A percentile compares a stretch with the other conserved stretches of the same genome.
Evolutionary conservation across 2,888 invertebrate genomes (phyloP).

Genomic region (Tigriopus californicus): DNA sequence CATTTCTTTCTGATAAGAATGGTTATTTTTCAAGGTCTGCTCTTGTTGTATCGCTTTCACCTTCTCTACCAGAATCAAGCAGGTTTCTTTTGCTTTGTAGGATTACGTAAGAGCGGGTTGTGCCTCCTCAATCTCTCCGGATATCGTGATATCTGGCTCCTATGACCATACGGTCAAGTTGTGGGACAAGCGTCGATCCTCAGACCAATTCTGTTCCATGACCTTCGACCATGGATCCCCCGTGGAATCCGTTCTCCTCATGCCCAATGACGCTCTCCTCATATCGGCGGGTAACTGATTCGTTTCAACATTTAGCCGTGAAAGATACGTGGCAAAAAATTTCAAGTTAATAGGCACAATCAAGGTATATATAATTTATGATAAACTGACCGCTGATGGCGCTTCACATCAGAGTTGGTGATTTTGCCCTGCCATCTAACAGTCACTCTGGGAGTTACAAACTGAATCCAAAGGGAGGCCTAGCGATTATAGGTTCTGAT

Average conservation of each 20-base stretch:
- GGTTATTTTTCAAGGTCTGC: no score
- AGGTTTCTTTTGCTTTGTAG: conserved; percentile 21
- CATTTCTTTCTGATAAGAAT: no score
- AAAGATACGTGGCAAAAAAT: not conserved
- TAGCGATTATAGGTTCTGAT: no score
- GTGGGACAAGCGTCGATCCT: conserved; percentile 57
- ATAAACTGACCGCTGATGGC: no score
- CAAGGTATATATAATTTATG: no score
- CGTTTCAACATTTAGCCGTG: not conserved
- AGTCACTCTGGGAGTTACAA: no score
- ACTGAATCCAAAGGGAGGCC: no score
- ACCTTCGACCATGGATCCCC: conserved; percentile 66
- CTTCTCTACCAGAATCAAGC: no score
- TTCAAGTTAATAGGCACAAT: no score
- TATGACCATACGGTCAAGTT: conserved; percentile 74
- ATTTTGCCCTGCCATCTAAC: no score
- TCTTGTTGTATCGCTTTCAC: no score
- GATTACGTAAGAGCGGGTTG: conserved; percentile 46
- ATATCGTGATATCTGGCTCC: conserved; percentile 60
- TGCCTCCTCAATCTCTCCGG: conserved; percentile 50
- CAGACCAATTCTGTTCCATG: conserved; percentile 38
- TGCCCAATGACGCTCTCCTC: conserved; percentile 75
- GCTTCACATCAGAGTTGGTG: no score
- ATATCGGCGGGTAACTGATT: conserved; percentile 52
- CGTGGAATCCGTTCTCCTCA: conserved; percentile 66